phyloP scores from a whole-genome alignment of 2,797 vertebrate species.

The Ptychadena robeensis region DNA sequence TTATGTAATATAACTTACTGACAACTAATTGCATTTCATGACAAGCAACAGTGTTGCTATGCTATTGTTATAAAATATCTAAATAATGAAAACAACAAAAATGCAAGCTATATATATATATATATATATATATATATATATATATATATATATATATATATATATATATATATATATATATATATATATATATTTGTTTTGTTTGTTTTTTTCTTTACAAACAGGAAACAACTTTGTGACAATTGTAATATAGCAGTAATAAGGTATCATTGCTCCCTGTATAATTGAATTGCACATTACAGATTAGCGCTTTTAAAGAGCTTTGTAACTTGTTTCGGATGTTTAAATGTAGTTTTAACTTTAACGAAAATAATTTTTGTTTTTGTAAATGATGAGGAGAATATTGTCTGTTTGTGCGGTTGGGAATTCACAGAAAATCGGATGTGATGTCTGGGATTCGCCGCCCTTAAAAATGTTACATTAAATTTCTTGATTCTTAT shows the following conservation, averaged over 20 bases:
- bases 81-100: not conserved
- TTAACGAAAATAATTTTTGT: not conserved
- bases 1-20: not conserved
- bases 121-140: conserved; percentile 65
- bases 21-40: not conserved
- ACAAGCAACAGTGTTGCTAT: not conserved
- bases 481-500: not conserved
- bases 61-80: not conserved
- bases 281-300: not conserved
- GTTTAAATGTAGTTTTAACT: not conserved
- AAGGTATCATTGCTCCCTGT: not conserved
- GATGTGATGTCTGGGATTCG: not conserved
- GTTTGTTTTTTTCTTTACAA: too few relatives aligned
- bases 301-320: too few relatives aligned
- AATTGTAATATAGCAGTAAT: not conserved
- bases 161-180: not conserved
- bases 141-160: not conserved
- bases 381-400: not conserved
- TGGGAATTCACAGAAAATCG: not conserved
- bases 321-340: not conserved
- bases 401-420: not conserved
- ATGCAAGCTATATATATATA: conserved; percentile 64
- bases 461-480: not conserved
- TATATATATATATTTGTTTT: not conserved
- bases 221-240: not conserved